Base-by-base conservation (phyloP, 2,113 vertebrate species). In the Tetraodon nigroviridis region DNA sequence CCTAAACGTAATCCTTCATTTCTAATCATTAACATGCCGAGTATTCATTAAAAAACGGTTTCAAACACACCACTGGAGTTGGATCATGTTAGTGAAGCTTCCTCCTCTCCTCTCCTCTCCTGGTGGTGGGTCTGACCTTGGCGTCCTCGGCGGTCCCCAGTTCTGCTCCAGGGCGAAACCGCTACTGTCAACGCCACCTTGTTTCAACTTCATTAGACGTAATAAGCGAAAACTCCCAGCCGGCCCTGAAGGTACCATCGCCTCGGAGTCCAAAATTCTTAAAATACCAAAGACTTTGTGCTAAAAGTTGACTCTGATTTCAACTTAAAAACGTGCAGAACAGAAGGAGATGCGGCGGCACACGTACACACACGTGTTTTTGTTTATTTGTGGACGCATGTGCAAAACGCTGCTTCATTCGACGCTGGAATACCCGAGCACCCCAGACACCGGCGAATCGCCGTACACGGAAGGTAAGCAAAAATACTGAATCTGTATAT, bases 401-500 rank as follows among this genome's bases (percentile, higher is more conserved):
- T 91, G 89, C 89, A 91, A 91, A 88, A 83, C 72, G 76, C 54
- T 76, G 89, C 87, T 86, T 86, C 81, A 87, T 76, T 87, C 80
- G 81, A 84, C 79, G 80, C 78, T 74, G 68, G 71, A 70, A 74
- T 82, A 87, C 85, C 68, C 79, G 77, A 67, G 87, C n/a, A 78
- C 53, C 53, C 74, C 75, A 71, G 52, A 37, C 57, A 67, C 66
- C 64, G 75, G 84, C 77, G 73, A 76, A 82, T 56, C 50, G 37
- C 63, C 53, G 10, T 78, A 87, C 68, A 81, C 65, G 73, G 69
- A 76, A 57, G 40, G 76, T 87, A 85, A 74, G 81, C 71, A 84
- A 85, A 85, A 87, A 87, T 87, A 85, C 67, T 70, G 70, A 42
- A 73, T 86, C 82, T 92, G 92, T 93, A 93, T 93, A 93, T 93